Evolutionary conservation across 2,113 vertebrate species (phyloP), one percentile per base, ranked within the genome.

Genomic region (Casuarius casuarius): DNA sequence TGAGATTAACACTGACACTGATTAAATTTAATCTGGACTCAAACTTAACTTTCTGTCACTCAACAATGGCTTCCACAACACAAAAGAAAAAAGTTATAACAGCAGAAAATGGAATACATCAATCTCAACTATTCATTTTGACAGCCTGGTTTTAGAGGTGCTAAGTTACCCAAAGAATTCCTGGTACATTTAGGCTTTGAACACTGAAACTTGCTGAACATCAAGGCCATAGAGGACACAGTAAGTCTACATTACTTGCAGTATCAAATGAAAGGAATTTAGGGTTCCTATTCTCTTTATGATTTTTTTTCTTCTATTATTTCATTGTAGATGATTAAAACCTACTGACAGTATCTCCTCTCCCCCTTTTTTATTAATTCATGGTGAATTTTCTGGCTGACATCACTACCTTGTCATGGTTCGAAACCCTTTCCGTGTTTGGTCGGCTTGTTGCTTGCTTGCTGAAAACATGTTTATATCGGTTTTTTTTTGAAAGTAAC

Each of bases 311-410:
- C 6, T 6, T 5, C 19, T 82, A 48, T 95, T 83, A 59, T 65
- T 95, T 82, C 80, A 89, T 48, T 78, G 21, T 80, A 90, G 83
- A 81, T 91, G 21, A 95, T 94, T 96, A 95, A 96, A 97, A 95
- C 75, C 81, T 93, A 94, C 73, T 89, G 92, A 92, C 62, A 91
- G 31, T 82, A 83, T 54, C 26, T 87, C 28, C 23, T 95, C 71
- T 87, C 49, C 23, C 62, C 5, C 2, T 35, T 75, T 66, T 95
- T 94, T 88, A 95, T 95, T 96, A 90, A 73, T 94, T 95, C 87
- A 89, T 65, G 46, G 92, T 97, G 94, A 95, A 92, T 90, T 91
- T 95, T 94, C 91, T 95, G 94, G 95, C 92, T 95, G 91, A 95
- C 89, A 95, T 92, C 51, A 83, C 16, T 77, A 92, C 40, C 31